A percentile compares a stretch with the other conserved stretches of the same genome.
phyloP scores from a whole-genome alignment of 2,888 invertebrate species.

The Nycteola revayana region DNA sequence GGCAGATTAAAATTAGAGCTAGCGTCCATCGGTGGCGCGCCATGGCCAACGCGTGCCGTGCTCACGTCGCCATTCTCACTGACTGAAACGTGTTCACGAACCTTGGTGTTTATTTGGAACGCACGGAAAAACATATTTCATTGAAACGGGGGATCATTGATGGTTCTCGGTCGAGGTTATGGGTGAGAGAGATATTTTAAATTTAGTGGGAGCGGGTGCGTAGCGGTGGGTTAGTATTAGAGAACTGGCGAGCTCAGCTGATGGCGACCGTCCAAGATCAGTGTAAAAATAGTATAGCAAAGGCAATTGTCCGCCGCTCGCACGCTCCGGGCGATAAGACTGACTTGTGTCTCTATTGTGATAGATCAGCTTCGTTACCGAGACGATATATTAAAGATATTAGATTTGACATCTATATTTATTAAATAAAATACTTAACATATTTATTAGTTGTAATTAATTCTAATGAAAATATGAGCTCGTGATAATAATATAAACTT shows the following conservation, averaged over 20 bases:
- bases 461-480: too few relatives aligned
- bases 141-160: slow-evolving; percentile 62
- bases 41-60: slow-evolving; percentile 66
- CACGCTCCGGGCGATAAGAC: slow-evolving; percentile 60
- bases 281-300: slow-evolving; percentile 75
- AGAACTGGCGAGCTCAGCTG: slow-evolving; percentile 83
- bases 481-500: too few relatives aligned
- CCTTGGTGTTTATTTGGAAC: slow-evolving; percentile 61
- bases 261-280: slow-evolving; percentile 73
- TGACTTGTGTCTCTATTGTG: slow-evolving; percentile 54
- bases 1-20: slow-evolving; percentile 73
- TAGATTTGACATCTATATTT: too few relatives aligned
- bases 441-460: too few relatives aligned
- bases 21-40: slow-evolving; percentile 71
- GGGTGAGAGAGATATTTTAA: slow-evolving; percentile 47
- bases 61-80: slow-evolving; percentile 75
- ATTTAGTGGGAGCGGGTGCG: slow-evolving; percentile 62
- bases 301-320: slow-evolving; percentile 69
- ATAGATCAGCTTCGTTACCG: slow-evolving; percentile 35
- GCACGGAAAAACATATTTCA: slow-evolving; percentile 42
- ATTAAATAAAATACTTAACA: too few relatives aligned
- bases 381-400: too few relatives aligned
- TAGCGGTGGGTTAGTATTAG: slow-evolving; percentile 79
- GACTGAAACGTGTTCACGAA: slow-evolving; percentile 57
- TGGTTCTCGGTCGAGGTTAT: slow-evolving; percentile 52